Percentiles rank a stretch among this genome's conserved stretches.
These are phyloP conservation scores for Drosophila kurseongensis DNA, from an alignment of 1,140 invertebrate species.

Conservation along the genomic window DNA sequence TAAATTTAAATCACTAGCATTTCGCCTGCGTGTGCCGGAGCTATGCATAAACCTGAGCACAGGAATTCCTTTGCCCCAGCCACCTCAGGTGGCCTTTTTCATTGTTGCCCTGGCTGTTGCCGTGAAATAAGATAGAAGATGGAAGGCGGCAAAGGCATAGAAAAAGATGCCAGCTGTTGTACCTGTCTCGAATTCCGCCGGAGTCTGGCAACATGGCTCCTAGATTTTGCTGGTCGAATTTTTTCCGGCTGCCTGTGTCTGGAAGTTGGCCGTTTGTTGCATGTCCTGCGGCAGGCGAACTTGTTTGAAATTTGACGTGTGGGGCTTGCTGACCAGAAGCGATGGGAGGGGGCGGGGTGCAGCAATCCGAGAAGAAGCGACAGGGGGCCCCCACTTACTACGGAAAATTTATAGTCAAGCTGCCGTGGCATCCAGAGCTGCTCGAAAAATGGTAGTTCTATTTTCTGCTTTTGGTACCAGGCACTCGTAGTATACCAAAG, in stretches of 20 bases:
- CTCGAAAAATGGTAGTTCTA: slow-evolving; percentile 70
- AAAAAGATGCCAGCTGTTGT: slow-evolving; percentile 48
- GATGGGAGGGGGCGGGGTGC: not conserved
- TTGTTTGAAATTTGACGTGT: slow-evolving; percentile 82
- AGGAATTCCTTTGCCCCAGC: slow-evolving; percentile 40
- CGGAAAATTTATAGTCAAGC: slow-evolving; percentile 73
- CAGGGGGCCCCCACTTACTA: slow-evolving; percentile 38
- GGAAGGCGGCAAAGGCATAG: slow-evolving; percentile 18
- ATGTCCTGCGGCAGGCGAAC: slow-evolving; percentile 73
- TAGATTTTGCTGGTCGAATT: slow-evolving; percentile 21
- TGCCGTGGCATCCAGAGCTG: slow-evolving; percentile 31
- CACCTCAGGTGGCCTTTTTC: slow-evolving; percentile 44
- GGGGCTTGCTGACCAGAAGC: slow-evolving; percentile 64
- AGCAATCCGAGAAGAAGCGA: not conserved
- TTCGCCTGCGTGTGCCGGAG: slow-evolving; percentile 25
- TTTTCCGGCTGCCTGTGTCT: slow-evolving; percentile 48
- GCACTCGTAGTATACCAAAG: not conserved
- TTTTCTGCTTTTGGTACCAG: slow-evolving; percentile 43
- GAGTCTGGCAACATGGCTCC: slow-evolving; percentile 33
- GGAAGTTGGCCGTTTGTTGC: slow-evolving; percentile 61
- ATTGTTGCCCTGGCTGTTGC: slow-evolving; percentile 40
- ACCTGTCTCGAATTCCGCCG: slow-evolving; percentile 11
- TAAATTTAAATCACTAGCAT: slow-evolving; percentile 41
- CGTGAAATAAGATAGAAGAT: slow-evolving; percentile 53
- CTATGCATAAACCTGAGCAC: slow-evolving; percentile 45